A percentile compares a stretch with the other conserved stretches of the same genome.
phyloP scores from a whole-genome alignment of 2,888 invertebrate genomes.

The Metallyticus violacea region DNA sequence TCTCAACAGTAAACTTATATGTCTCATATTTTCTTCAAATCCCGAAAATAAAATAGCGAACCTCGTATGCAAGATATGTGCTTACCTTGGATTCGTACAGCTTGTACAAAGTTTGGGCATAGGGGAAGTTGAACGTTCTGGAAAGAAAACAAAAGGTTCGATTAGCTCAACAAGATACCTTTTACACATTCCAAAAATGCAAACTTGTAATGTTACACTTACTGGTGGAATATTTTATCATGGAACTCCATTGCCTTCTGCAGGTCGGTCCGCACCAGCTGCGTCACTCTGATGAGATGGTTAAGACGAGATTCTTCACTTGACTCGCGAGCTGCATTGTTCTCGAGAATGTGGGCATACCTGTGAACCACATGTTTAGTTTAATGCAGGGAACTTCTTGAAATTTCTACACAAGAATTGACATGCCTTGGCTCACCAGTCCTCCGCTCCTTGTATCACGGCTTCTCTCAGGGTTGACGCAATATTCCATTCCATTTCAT shows the following conservation, averaged over 20 bases:
- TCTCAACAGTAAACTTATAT: too few relatives aligned
- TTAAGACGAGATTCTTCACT: constrained; percentile 70
- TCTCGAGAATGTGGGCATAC: constrained; percentile 70
- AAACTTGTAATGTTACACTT: constrained; percentile 45
- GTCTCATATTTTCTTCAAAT: too few relatives aligned
- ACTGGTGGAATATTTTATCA: constrained; percentile 82
- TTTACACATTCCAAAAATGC: not conserved
- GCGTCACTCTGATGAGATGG: constrained; percentile 78
- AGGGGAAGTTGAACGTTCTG: constrained; percentile 69
- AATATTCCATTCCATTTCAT: constrained; percentile 57
- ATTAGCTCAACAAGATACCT: not conserved
- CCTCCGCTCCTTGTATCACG: constrained; percentile 68
- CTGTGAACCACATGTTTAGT: constrained; percentile 36
- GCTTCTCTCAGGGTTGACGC: constrained; percentile 65
- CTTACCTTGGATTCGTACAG: constrained; percentile 69
- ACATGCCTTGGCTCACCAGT: constrained; percentile 55
- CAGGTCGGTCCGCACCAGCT: constrained; percentile 74
- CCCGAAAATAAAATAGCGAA: too few relatives aligned
- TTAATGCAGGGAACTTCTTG: not conserved
- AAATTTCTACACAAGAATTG: not conserved
- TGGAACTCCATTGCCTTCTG: constrained; percentile 78
- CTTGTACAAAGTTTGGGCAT: constrained; percentile 68
- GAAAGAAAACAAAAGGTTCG: constrained; percentile 40
- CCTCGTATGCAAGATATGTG: too few relatives aligned
- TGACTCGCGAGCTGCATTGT: constrained; percentile 59